A percentile compares a stretch with the other conserved stretches of the same genome.
These are phyloP conservation scores for Coptodon bakossiorum DNA, from an alignment of 2,113 vertebrate genomes.

Conservation along the genomic window DNA sequence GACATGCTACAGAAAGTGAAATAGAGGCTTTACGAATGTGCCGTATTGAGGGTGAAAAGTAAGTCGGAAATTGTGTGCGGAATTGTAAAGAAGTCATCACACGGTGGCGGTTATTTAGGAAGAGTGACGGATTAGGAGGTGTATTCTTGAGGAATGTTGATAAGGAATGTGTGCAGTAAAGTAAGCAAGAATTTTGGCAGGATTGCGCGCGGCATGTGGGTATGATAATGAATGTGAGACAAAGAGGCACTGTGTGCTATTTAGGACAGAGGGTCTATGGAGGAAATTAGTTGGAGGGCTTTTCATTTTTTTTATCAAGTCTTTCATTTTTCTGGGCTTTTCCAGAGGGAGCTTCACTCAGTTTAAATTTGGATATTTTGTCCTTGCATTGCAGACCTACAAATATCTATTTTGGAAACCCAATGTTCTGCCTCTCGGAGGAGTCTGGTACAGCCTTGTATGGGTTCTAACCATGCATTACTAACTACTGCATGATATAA, in stretches of 20 bases:
- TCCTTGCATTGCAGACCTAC: constrained; percentile 1
- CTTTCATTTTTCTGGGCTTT: constrained; percentile 36
- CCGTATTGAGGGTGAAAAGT: neutral
- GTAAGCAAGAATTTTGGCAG: constrained; percentile 38
- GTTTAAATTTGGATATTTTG: constrained; percentile 29
- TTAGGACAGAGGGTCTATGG: constrained; percentile 35
- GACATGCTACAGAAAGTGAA: constrained; percentile 24
- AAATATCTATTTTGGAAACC: constrained; percentile 7
- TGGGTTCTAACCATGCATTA: neutral
- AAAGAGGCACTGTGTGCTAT: constrained; percentile 42
- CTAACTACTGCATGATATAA: neutral
- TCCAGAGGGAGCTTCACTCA: constrained; percentile 8
- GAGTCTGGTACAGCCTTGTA: neutral
- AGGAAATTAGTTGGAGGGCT: constrained; percentile 42
- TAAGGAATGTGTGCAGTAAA: constrained; percentile 32
- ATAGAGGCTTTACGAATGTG: constrained; percentile 5
- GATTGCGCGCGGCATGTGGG: constrained; percentile 13
- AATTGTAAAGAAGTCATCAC: constrained; percentile 37
- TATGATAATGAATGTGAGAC: constrained; percentile 53
- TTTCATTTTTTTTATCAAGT: constrained; percentile 7
- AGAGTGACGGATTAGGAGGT: constrained; percentile 49
- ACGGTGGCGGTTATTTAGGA: constrained; percentile 14
- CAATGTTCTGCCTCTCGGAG: neutral
- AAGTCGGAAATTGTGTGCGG: constrained; percentile 35
- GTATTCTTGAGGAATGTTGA: constrained; percentile 46